Evolutionary conservation across 2,113 vertebrate genomes (phyloP), one percentile per base, ranked within the genome.

Genomic region (Coryphaenoides rupestris): DNA sequence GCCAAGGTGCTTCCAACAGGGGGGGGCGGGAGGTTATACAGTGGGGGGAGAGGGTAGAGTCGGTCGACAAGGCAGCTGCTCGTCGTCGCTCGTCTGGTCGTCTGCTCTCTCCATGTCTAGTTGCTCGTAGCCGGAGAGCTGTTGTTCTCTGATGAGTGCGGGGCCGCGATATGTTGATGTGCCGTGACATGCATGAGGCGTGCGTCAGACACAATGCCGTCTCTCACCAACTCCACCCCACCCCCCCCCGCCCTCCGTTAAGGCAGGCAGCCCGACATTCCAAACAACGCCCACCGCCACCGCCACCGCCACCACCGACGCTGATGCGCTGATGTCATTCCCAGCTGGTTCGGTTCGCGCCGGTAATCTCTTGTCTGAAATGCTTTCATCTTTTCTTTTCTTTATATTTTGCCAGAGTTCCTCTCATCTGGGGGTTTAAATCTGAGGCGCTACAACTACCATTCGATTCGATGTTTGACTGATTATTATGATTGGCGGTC

Each of bases 311-410:
- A 9, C 78, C 75, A 80, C 33, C 33, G 13, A 6, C 33, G 6
- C 79, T 66, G 66, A 63, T 79, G 65, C 84, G 75, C 46, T 74
- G 82, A 81, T 79, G 62, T 40, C 33, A 54, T 71, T 71, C 65
- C 60, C 64, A 74, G 69, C 68, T 47, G 15, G 53, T 72, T 60
- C 10, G 15, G 53, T 72, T 40, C 33, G 4, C 33, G 9, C 33
- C 13, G 33, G 33, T 40, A 40, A 40, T 40, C 33, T 5, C 33
- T 12, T 10, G n/a, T 40, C 33, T 40, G 33, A 40, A 40, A 40
- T 9, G 33, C 33, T 40, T 40, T 40, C 5, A 40, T 40, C 33
- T 40, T 40, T 40, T 40, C 13, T 40, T 9, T 12, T 10, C 5
- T 40, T 40, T 40, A 40, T 40, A 10, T 40, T 10, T 40, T 40